Evolutionary conservation across 2,797 vertebrate genomes (phyloP).

Genomic region (Catharus ustulatus): DNA sequence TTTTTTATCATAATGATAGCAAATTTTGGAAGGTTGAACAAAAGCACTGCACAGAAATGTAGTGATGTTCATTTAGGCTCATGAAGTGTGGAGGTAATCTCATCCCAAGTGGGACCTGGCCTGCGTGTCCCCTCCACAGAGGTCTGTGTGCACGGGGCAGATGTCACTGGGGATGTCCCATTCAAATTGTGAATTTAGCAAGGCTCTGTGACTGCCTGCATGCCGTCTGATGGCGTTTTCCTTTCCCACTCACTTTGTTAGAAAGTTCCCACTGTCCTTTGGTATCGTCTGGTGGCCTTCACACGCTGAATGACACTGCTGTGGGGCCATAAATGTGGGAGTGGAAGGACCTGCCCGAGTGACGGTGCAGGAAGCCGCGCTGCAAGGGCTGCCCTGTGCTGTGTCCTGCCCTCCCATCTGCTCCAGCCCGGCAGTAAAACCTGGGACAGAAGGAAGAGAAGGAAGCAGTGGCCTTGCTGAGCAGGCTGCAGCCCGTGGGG

Average conservation of each 20-base stretch:
- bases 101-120: not conserved
- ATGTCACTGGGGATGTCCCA: not conserved
- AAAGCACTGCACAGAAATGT: rapidly evolving
- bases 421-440: not conserved
- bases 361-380: not conserved
- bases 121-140: not conserved
- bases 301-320: not conserved
- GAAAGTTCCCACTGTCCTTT: not conserved
- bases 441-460: not conserved
- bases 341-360: not conserved
- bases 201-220: rapidly evolving
- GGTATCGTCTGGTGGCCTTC: not conserved
- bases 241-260: rapidly evolving
- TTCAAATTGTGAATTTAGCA: rapidly evolving
- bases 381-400: not conserved
- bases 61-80: not conserved
- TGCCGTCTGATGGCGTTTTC: not conserved
- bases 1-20: rapidly evolving
- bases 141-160: rapidly evolving
- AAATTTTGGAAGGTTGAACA: not conserved
- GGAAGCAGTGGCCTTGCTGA: not conserved
- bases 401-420: not conserved
- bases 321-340: slow-evolving; percentile 4
- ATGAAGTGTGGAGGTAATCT: not conserved
- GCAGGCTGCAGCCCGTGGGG: not conserved